Evolutionary conservation across 2,797 vertebrate genomes (phyloP).

Genomic region (Characodon lateralis): DNA sequence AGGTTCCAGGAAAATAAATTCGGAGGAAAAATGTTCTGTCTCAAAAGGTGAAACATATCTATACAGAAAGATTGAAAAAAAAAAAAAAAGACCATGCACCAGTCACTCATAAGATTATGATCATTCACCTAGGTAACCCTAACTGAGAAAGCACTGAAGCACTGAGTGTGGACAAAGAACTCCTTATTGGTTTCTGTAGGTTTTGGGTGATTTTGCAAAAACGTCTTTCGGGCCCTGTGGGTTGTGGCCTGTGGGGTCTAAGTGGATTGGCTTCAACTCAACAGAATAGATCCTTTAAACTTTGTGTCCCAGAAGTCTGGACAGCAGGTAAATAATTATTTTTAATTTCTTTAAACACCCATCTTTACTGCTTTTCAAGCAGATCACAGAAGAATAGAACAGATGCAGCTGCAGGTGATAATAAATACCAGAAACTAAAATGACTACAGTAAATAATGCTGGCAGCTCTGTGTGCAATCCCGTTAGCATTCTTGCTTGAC

Average conservation of each 20-base stretch:
- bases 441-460: conserved; percentile 5
- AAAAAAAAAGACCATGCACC: background rate
- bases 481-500: background rate
- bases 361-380: background rate
- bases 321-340: background rate
- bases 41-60: background rate
- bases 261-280: too few species aligned
- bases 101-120: background rate
- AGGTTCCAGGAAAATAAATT: background rate
- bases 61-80: background rate
- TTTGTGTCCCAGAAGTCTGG: background rate
- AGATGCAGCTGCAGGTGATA: background rate
- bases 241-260: too few species aligned
- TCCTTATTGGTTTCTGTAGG: background rate
- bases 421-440: background rate
- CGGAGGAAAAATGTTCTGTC: background rate
- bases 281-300: too few species aligned
- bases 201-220: too few species aligned
- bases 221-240: too few species aligned
- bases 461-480: background rate
- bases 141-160: background rate
- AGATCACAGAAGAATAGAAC: background rate
- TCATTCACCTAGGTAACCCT: background rate
- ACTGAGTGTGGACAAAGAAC: background rate
- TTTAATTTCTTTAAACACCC: background rate